Percentiles rank a stretch among this genome's conserved stretches.
These are phyloP conservation scores for Caligus rogercresseyi DNA, from an alignment of 1,140 invertebrate genomes.

Conservation along the genomic window DNA sequence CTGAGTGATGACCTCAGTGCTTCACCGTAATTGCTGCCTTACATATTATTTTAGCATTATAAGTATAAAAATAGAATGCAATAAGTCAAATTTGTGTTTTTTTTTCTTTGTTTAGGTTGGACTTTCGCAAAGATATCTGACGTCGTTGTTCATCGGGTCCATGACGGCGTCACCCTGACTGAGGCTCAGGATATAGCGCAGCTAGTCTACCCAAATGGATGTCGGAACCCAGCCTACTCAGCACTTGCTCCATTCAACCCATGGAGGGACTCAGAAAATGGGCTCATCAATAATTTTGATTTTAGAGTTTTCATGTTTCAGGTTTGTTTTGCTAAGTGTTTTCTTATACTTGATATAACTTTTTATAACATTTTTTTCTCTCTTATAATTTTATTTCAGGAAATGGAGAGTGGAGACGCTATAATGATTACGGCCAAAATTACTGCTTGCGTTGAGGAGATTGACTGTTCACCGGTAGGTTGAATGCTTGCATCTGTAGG, in stretches of 20 bases:
- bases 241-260: constrained; percentile 33
- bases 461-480: constrained; percentile 35
- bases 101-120: constrained; percentile 35
- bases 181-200: constrained; percentile 31
- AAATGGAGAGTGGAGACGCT: constrained; percentile 42
- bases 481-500: not conserved
- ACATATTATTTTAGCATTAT: too few species aligned
- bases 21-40: too few species aligned
- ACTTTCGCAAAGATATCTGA: constrained; percentile 40
- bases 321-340: too few species aligned
- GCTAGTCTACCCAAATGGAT: constrained; percentile 38
- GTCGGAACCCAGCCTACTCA: constrained; percentile 37
- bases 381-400: constrained; percentile 30
- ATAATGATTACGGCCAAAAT: constrained; percentile 41
- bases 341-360: too few species aligned
- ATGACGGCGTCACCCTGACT: constrained; percentile 24
- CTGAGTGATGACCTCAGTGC: too few species aligned
- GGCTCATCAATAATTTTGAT: constrained; percentile 34
- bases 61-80: too few species aligned
- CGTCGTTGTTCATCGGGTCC: constrained; percentile 35
- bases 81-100: too few species aligned
- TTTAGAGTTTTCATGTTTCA: constrained; percentile 45
- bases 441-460: constrained; percentile 39
- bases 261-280: constrained; percentile 28
- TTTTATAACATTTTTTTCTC: too few species aligned